Evolutionary conservation across 2,888 invertebrate species (phyloP), one percentile per base, ranked within the genome.

Genomic region (Sarcophaga caerulescens): DNA sequence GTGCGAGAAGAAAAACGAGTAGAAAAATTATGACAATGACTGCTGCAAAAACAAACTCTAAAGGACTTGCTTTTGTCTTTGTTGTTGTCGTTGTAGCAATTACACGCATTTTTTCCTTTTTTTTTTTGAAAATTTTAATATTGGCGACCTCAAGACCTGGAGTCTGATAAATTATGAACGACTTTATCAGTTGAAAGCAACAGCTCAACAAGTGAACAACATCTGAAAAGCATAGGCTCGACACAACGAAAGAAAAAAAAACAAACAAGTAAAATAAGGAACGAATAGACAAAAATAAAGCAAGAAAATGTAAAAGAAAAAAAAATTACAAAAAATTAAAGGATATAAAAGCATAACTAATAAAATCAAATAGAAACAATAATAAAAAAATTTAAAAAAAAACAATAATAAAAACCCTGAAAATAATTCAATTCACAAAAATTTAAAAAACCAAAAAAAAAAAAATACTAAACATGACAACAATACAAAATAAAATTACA

Each of bases 101-200:
- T 84, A 78, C 78, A 86, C 86, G 86, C 84, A 85, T 80, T 77
- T 81, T 78, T 85, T 69, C n/a, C 78, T 47, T 47, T 47, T 47
- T 47, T 3, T 52, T 78, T 85, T 69, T 75, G 69, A 60, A 65
- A 84, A 82, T 78, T 84, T 85, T 74, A 82, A 82, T 84, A 84
- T 82, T 84, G 84, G 85, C 85, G 87, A 86, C 87, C 84, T 89
- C 89, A 90, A 91, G 90, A 90, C 91, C 90, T 91, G 91, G 90
- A 90, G 90, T 90, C 89, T 90, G 91, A 91, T 91, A 91, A 91
- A 91, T 91, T 91, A 91, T 91, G 89, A 91, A 90, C 84, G 84
- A 88, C 90, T 86, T 86, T 65, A 86, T 86, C 86, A 86, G 86
- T 86, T 86, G 84, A 89, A 90, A 90, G 89, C 89, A 89, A 89